A percentile compares a stretch with the other conserved stretches of the same genome.
Evolutionary conservation across 2,888 invertebrate species (phyloP).

Genomic region (Amphiduros pacificus): DNA sequence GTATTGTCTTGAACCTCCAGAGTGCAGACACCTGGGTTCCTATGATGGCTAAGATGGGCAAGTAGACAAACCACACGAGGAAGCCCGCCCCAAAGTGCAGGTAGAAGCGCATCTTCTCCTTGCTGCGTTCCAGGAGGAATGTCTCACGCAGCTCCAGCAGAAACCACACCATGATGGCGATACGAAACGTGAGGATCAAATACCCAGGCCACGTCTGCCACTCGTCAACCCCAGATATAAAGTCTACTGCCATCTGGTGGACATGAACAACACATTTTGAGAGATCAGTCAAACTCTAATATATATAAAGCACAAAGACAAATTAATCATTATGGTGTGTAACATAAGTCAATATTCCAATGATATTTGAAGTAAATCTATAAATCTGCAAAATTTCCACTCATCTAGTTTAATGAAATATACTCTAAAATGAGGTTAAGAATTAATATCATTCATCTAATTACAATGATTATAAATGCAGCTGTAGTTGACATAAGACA

Average conservation of each 20-base stretch:
- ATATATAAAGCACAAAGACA: no score
- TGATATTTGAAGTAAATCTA: no score
- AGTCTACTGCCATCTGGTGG: slow-evolving; percentile 93
- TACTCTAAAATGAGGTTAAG: no score
- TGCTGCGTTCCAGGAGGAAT: slow-evolving; percentile 77
- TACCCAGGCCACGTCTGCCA: slow-evolving; percentile 98
- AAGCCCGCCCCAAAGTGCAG: slow-evolving; percentile 96
- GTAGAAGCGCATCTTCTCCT: slow-evolving; percentile 85
- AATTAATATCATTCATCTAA: no score
- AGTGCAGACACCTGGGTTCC: slow-evolving; percentile 90
- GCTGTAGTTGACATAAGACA: no score
- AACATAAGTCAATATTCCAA: no score
- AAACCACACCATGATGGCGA: slow-evolving; percentile 88
- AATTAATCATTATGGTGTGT: no score
- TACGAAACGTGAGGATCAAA: slow-evolving; percentile 84
- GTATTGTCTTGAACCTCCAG: slow-evolving; percentile 91
- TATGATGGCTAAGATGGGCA: slow-evolving; percentile 91
- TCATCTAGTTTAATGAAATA: no score
- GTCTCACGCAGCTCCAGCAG: slow-evolving; percentile 73
- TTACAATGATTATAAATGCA: no score
- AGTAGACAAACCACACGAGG: slow-evolving; percentile 96
- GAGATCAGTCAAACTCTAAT: no score
- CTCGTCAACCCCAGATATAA: slow-evolving; percentile 93
- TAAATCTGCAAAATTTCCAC: no score
- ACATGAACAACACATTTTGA: no score